Conservation (phyloP, 2,113 vertebrate genomes). For the Phrynosoma platyrhinos region DNA sequence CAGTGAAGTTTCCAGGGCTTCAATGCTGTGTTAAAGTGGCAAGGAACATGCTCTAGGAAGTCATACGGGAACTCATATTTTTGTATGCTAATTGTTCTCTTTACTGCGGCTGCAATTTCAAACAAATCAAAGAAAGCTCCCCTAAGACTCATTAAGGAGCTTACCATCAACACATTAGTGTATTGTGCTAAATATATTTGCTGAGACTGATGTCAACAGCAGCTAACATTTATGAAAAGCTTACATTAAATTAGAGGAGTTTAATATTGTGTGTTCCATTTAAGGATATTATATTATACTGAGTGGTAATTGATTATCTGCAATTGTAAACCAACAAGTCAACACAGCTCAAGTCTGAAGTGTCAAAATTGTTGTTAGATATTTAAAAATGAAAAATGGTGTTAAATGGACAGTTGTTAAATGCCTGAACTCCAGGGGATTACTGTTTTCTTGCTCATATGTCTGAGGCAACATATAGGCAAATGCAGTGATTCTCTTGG, state of each 20-base stretch:
- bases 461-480: not conserved
- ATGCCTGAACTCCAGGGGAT: not conserved
- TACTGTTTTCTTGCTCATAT: not conserved
- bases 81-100: slow-evolving; percentile 35
- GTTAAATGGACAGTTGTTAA: not conserved
- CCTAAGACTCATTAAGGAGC: slow-evolving; percentile 76
- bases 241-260: slow-evolving; percentile 67
- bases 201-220: slow-evolving; percentile 72
- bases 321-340: slow-evolving; percentile 28
- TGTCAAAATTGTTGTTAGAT: not conserved
- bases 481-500: not conserved
- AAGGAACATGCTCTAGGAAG: slow-evolving; percentile 36
- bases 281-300: slow-evolving; percentile 36
- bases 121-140: slow-evolving; percentile 68
- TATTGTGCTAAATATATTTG: slow-evolving; percentile 74
- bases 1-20: not conserved
- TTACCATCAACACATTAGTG: slow-evolving; percentile 59
- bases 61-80: not conserved
- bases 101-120: slow-evolving; percentile 34
- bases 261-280: slow-evolving; percentile 45
- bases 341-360: slow-evolving; percentile 35
- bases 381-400: not conserved
- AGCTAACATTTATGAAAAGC: slow-evolving; percentile 64
- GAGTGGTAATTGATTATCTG: slow-evolving; percentile 42
- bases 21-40: slow-evolving; percentile 27